Base-by-base conservation (phyloP, 2,888 invertebrate genomes). In the Buathra laborator region DNA sequence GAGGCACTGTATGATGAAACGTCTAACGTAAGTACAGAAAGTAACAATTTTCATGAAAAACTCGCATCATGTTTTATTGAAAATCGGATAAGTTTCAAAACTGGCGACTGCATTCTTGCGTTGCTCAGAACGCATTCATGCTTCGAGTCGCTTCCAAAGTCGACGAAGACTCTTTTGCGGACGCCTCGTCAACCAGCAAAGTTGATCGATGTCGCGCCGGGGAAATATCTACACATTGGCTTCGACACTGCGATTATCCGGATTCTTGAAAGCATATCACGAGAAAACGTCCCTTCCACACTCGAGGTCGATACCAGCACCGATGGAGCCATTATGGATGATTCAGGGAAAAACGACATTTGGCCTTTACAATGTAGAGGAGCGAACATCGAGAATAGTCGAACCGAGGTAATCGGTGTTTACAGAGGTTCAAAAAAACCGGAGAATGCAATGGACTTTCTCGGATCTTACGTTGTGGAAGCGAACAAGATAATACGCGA, bases 361-460 rank as follows among this genome's bases (percentile, higher is more conserved):
- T 86, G 86, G 86, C 85, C 86, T 7, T 77, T 86, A 43, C 86
- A 86, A 62, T 75, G 80, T 19, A 43, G 85, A 51, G 37, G 12
- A 46, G 46, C n/a, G n/a, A n/a, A n/a, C n/a, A n/a, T n/a, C n/a
- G 46, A 0, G 14, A 46, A 14, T 53, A n/a, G n/a, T n/a, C n/a
- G n/a, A 70, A 81, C 81, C 2, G 46, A 68, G 29, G 76, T 85
- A 10, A 71, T 81, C 48, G 85, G 85, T 32, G 56, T 86, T 12
- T 79, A 74, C 62, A 56, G 44, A 44, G 85, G 83, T 5, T 9
- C 6, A 9, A 59, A 53, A 2, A 85, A 86, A 32, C 86, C 86
- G 3, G 19, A 14, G n/a, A 53, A 59, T 51, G 59, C 59, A 12
- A 37, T 51, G n/a, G 75, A 66, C 9, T 83, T 85, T 79, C 71